Evolutionary conservation across 2,113 vertebrate species (phyloP).

Genomic region (Phocoena sinus): DNA sequence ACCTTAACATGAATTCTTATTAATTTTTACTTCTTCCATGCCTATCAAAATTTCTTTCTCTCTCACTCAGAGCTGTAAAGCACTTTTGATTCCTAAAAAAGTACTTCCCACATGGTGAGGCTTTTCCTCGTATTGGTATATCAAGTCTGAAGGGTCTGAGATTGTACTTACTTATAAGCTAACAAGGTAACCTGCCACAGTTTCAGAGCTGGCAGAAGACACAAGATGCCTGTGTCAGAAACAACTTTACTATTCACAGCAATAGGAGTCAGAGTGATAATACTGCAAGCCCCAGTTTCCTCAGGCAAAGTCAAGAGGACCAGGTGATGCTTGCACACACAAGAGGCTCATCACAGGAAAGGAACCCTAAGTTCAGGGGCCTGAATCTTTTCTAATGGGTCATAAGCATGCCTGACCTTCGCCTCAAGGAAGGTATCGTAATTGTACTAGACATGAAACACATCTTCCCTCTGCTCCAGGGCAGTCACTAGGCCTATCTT

Average conservation of each 20-base stretch:
- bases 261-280: neutral
- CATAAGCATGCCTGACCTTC: neutral
- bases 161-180: neutral
- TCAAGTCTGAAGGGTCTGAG: neutral
- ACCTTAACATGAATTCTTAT: neutral
- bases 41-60: neutral
- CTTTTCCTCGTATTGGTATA: neutral
- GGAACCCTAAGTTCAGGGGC: neutral
- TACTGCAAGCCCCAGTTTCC: neutral
- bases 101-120: neutral
- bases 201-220: neutral
- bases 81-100: neutral
- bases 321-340: neutral
- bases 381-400: neutral
- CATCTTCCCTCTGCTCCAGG: too few species aligned
- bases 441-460: neutral
- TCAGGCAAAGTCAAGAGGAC: neutral
- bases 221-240: neutral
- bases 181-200: neutral
- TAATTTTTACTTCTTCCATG: neutral
- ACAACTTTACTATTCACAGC: neutral
- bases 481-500: too few species aligned
- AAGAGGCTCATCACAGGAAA: neutral
- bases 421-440: neutral
- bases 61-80: neutral